Evolutionary conservation across 2,888 invertebrate species (phyloP).

Genomic region (Spatulosminthurus flaviceps): DNA sequence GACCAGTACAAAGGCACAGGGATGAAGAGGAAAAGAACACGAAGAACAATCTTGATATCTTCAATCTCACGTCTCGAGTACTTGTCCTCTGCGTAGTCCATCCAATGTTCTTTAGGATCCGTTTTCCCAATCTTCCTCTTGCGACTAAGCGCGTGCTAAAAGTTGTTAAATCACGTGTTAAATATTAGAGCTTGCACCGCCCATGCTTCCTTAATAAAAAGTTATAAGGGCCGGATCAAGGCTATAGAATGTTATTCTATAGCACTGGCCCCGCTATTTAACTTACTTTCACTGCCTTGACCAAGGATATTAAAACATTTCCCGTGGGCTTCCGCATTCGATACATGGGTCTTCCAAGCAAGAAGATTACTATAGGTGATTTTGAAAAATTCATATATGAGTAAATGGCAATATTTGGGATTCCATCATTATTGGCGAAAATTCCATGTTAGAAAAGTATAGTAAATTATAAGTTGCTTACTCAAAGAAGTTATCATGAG

Average conservation of each 20-base stretch:
- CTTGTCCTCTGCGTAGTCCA: conserved; percentile 75
- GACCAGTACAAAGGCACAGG: conserved; percentile 86
- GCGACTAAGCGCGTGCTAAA: conserved; percentile 70
- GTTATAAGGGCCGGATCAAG: no score
- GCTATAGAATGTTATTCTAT: no score
- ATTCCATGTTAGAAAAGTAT: neutral
- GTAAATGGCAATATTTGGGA: no score
- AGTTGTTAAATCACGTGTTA: neutral
- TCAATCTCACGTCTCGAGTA: conserved; percentile 73
- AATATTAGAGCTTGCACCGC: no score
- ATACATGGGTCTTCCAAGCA: conserved; percentile 76
- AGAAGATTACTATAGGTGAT: conserved; percentile 73
- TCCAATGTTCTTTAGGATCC: conserved; percentile 76
- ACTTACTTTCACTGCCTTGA: conserved; percentile 75
- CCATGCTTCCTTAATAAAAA: no score
- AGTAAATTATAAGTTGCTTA: conserved; percentile 38
- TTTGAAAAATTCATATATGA: conserved; percentile 35
- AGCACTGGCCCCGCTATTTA: neutral
- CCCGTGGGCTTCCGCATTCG: conserved; percentile 76
- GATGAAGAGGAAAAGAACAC: conserved; percentile 75
- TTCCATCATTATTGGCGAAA: neutral
- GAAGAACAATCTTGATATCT: conserved; percentile 76
- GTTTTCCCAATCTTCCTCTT: conserved; percentile 66
- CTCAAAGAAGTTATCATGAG: conserved; percentile 51
- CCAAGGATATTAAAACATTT: conserved; percentile 77